Percentiles rank a stretch among this genome's conserved stretches.
Conservation (phyloP, 2,888 invertebrate species). For the Muscina levida region DNA sequence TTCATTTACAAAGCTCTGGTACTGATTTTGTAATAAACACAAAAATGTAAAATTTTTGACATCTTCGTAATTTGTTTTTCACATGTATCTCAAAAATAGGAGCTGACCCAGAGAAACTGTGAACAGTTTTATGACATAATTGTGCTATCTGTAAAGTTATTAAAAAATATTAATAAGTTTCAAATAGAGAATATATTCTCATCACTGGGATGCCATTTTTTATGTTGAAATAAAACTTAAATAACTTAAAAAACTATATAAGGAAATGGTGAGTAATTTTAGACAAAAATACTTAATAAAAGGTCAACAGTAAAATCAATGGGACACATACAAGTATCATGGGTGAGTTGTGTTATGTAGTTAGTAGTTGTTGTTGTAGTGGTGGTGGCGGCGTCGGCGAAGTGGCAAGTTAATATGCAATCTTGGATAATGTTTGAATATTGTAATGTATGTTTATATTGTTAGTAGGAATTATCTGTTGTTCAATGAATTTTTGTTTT, state of each 20-base stretch:
- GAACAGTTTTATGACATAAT: too few relatives aligned
- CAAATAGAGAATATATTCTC: neutral
- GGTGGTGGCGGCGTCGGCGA: neutral
- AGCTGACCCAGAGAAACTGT: too few relatives aligned
- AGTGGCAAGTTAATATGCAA: conserved; percentile 50
- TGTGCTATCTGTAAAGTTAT: too few relatives aligned
- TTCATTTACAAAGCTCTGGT: too few relatives aligned
- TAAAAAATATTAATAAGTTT: too few relatives aligned
- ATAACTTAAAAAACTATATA: neutral
- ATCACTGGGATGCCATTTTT: too few relatives aligned
- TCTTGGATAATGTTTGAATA: conserved; percentile 45
- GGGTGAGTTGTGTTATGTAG: neutral
- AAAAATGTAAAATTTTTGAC: too few relatives aligned
- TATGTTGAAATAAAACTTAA: too few relatives aligned
- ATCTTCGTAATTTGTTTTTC: too few relatives aligned
- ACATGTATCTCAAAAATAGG: too few relatives aligned
- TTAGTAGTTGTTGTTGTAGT: too few relatives aligned
- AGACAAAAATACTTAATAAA: conserved; percentile 3
- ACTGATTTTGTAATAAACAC: too few relatives aligned
- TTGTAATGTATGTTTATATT: neutral
- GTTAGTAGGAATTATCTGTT: conserved; percentile 31
- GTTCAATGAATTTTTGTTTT: conserved; percentile 22
- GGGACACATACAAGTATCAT: neutral
- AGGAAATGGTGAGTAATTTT: conserved; percentile 11
- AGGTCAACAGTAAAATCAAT: conserved; percentile 12